Base-by-base conservation (phyloP, 1,140 invertebrate species). In the Drosophila eugracilis region DNA sequence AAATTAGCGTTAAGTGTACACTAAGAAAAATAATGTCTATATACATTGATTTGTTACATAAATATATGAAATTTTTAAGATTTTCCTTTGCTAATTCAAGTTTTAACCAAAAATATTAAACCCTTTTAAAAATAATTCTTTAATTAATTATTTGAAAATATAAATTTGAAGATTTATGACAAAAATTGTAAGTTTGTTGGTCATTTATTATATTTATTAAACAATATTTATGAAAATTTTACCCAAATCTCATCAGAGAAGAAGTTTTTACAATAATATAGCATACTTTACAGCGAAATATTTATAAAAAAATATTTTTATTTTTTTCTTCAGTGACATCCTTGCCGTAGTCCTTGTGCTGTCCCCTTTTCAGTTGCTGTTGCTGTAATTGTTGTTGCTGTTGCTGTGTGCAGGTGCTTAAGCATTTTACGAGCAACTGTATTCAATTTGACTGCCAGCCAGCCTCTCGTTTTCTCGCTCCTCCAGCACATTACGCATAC, bases 361-460 rank as follows among this genome's bases (percentile, higher is more conserved):
- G 72, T 34, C 28, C 55, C 58, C 17, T 28, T 39, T 63, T 57
- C 30, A 41, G 26, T 12, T 37, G 54, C 21, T 47, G 26, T 28
- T 34, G 24, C 5, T 71, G 45, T 71, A 37, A 59, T 50, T 63
- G 71, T 42, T 60, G 57, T 70, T 69, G 57, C 37, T 55, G 72
- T 53, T 57, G 65, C 76, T 85, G 58, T 62, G 57, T 78, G 79
- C 81, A 86, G 80, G 81, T 86, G 80, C 80, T 85, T 85, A 85
- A 85, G 76, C 77, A 85, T 76, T 85, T 85, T 85, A 86, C 80
- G 80, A 85, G 76, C 83, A 81, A 81, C 80, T 80, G 80, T 85
- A 85, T 85, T 85, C 80, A 85, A 85, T 85, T 86, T 77, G 62
- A 45, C 55, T 79, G 63, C 24, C 74, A 57, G 54, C 59, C 50